phyloP scores from a whole-genome alignment of 2,113 vertebrate species.

The Rhinolophus ferrumequinum region DNA sequence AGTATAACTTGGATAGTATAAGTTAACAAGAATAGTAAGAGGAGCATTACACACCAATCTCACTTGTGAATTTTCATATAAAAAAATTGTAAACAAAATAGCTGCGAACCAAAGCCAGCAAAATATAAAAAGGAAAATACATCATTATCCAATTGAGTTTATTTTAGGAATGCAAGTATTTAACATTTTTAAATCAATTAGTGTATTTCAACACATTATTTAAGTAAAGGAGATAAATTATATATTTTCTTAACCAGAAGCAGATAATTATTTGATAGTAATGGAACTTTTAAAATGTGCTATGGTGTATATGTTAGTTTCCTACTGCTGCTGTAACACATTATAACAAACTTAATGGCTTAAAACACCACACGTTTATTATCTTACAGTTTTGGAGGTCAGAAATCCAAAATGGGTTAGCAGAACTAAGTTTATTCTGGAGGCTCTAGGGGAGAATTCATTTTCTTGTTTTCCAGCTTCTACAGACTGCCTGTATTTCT shows the following conservation, averaged over 20 bases:
- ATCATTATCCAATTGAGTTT: neutral
- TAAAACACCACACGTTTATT: neutral
- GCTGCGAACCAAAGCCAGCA: neutral
- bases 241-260: neutral
- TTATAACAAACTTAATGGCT: neutral
- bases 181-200: neutral
- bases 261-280: neutral
- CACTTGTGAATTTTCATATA: neutral
- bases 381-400: neutral
- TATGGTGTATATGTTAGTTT: neutral
- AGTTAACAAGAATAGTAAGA: neutral
- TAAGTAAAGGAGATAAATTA: neutral
- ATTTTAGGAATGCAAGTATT: neutral
- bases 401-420: neutral
- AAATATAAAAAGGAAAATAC: neutral
- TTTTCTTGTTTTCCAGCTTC: neutral
- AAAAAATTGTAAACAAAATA: neutral
- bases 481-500: neutral
- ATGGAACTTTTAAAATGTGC: neutral
- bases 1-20: neutral
- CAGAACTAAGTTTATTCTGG: neutral
- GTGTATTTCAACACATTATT: neutral
- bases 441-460: neutral
- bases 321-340: neutral
- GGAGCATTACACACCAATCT: neutral